Conservation (phyloP, 92 coral and sea anemone species). For the Epizoanthus illoricatus region DNA sequence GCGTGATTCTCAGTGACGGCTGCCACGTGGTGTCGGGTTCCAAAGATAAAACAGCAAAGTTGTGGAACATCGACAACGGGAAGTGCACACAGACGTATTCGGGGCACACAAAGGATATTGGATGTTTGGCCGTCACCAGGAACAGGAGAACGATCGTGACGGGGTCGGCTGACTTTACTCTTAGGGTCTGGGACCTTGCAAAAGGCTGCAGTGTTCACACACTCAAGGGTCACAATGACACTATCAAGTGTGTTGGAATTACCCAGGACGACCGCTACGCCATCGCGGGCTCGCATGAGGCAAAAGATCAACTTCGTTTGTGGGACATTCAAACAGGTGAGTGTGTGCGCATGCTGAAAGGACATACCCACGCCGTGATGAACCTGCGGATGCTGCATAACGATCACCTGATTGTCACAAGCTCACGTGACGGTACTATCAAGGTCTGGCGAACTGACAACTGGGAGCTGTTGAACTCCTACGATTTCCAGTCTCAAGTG, state of each 20-base stretch:
- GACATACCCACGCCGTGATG: slow-evolving; percentile 85
- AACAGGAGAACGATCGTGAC: slow-evolving; percentile 56
- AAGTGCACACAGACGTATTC: slow-evolving; percentile 49
- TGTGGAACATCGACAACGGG: slow-evolving; percentile 62
- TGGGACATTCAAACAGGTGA: slow-evolving; percentile 67
- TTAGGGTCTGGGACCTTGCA: slow-evolving; percentile 60
- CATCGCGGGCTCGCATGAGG: slow-evolving; percentile 84
- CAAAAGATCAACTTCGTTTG: slow-evolving; percentile 72
- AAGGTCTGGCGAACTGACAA: slow-evolving; percentile 68
- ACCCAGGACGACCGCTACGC: slow-evolving; percentile 66
- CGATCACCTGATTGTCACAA: slow-evolving; percentile 56
- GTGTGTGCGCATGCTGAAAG: slow-evolving; percentile 61
- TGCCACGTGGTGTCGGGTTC: slow-evolving; percentile 65
- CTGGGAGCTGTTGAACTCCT: slow-evolving; percentile 62
- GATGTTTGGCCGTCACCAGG: slow-evolving; percentile 66
- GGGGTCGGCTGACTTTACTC: slow-evolving; percentile 75
- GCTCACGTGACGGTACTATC: slow-evolving; percentile 87
- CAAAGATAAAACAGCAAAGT: slow-evolving; percentile 68
- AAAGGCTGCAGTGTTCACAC: slow-evolving; percentile 51
- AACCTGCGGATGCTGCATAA: slow-evolving; percentile 46
- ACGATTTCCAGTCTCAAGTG: slow-evolving; percentile 85
- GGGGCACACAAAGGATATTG: slow-evolving; percentile 68
- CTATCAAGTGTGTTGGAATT: slow-evolving; percentile 64
- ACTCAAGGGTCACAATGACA: slow-evolving; percentile 62
- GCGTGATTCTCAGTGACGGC: slow-evolving; percentile 49